A percentile compares a stretch with the other conserved stretches of the same genome.
phyloP scores from a whole-genome alignment of 92 coral and sea anemone genomes.

The Porites cylindrica region DNA sequence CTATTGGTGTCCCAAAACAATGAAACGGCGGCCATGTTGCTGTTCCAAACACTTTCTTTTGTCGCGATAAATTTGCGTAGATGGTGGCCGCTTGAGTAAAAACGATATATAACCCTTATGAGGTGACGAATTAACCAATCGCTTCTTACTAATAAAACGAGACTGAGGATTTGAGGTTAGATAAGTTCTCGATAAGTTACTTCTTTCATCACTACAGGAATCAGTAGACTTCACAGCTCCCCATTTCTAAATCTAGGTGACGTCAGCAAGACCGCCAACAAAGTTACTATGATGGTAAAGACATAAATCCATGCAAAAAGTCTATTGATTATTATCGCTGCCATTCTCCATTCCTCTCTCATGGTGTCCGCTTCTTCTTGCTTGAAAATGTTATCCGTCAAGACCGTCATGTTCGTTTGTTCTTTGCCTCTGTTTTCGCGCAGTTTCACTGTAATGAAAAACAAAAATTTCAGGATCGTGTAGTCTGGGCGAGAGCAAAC shows the following conservation, averaged over 20 bases:
- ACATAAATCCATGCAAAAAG: constrained; percentile 87
- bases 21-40: no score
- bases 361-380: constrained; percentile 84
- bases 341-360: constrained; percentile 92
- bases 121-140: no score
- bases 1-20: no score
- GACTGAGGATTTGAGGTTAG: no score
- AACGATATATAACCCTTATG: no score
- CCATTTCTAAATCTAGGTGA: constrained; percentile 76
- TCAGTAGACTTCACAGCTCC: constrained; percentile 26
- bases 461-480: neutral
- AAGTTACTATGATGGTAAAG: constrained; percentile 80
- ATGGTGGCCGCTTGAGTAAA: no score
- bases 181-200: neutral
- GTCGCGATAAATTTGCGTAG: no score
- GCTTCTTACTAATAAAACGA: no score
- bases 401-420: constrained; percentile 69
- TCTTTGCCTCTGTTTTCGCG: constrained; percentile 69
- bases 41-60: no score
- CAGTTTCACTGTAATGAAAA: constrained; percentile 53
- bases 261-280: constrained; percentile 74
- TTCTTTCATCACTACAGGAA: neutral
- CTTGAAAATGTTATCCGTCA: constrained; percentile 86
- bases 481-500: neutral
- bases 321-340: constrained; percentile 89